Conservation (phyloP, 1,140 invertebrate genomes). For the Ephestia elutella region DNA sequence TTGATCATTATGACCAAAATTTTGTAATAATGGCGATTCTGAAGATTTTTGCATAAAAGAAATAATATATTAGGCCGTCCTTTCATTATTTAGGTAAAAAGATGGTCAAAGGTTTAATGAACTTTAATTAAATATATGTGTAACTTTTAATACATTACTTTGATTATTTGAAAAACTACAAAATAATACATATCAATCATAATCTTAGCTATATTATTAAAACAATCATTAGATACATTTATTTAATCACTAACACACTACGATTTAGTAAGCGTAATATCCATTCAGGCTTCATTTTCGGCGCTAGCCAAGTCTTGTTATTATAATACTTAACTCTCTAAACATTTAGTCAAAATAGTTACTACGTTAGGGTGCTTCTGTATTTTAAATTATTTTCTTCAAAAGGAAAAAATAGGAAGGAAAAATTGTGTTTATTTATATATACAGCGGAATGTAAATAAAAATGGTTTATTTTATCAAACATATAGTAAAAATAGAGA, state of each 20-base stretch:
- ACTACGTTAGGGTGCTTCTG: background rate
- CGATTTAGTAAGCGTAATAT: constrained; percentile 57
- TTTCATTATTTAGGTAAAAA: background rate
- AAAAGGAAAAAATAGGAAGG: no score
- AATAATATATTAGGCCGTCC: background rate
- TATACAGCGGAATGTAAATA: no score
- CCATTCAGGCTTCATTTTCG: constrained; percentile 43
- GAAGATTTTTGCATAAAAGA: background rate
- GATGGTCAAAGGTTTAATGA: background rate
- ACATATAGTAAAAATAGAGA: no score
- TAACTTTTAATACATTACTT: no score
- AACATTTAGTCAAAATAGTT: no score
- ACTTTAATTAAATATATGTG: no score
- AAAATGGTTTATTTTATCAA: no score
- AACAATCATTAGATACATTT: background rate
- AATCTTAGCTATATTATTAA: background rate
- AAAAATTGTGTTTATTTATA: no score
- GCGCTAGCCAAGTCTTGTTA: constrained; percentile 14
- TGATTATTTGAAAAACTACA: no score
- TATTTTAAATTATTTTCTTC: no score
- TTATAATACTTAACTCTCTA: background rate
- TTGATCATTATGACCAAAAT: background rate
- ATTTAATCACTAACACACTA: constrained; percentile 39
- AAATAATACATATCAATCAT: no score
- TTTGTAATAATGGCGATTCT: background rate